Percentiles rank a stretch among this genome's conserved stretches.
Evolutionary conservation across 2,888 invertebrate species (phyloP).

Genomic region (Drepanosiphum platanoidis): DNA sequence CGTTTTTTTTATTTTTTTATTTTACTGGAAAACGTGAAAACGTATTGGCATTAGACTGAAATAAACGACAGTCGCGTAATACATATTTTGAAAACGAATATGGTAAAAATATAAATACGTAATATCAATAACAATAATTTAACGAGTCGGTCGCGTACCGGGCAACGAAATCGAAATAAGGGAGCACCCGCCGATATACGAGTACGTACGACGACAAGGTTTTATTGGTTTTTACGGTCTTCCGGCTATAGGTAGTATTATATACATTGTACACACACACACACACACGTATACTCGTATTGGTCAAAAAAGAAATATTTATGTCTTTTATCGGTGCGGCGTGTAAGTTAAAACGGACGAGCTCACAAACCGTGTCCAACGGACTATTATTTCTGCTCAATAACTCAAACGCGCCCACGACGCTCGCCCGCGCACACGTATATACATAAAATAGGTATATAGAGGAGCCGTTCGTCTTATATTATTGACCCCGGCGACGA

Average conservation of each 20-base stretch:
- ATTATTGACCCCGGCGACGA: neutral
- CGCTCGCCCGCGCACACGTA: neutral
- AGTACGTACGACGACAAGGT: no score
- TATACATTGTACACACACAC: neutral
- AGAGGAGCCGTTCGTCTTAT: neutral
- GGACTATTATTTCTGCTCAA: conserved; percentile 1
- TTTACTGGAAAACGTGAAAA: no score
- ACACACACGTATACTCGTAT: neutral
- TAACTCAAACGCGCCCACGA: neutral
- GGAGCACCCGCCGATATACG: no score
- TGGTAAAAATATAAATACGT: no score
- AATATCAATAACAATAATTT: no score
- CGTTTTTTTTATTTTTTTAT: no score
- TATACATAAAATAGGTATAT: neutral
- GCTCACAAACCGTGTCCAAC: neutral
- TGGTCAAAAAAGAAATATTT: neutral
- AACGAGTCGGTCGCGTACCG: no score
- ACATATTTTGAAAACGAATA: no score
- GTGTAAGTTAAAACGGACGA: conserved; percentile 1
- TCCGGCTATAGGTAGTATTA: neutral
- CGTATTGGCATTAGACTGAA: no score
- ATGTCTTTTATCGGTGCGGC: neutral
- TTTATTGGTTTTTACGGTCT: neutral
- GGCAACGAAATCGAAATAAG: no score
- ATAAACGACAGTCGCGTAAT: no score